These are phyloP conservation scores for Coenobita brevimanus DNA, from an alignment of 1,140 invertebrate species.

Conservation along the genomic window DNA sequence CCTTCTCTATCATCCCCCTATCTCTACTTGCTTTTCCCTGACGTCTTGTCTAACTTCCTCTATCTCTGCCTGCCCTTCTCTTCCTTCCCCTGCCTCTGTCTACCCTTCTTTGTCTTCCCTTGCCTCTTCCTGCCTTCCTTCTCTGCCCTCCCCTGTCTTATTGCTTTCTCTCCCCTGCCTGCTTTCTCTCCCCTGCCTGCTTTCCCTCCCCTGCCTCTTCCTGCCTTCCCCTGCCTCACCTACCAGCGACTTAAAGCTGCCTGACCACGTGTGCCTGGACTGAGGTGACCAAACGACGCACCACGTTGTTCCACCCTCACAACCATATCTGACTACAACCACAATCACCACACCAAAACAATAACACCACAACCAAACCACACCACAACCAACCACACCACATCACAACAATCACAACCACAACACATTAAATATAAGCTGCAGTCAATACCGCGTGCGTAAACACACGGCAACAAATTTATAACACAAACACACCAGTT, in stretches of 20 bases:
- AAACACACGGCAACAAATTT: no score
- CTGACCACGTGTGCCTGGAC: no score
- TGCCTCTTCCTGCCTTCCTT: background rate
- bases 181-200: background rate
- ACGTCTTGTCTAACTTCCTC: background rate
- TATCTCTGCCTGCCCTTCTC: conserved; percentile 14
- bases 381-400: no score
- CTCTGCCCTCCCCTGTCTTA: background rate
- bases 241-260: background rate
- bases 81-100: conserved; percentile 10
- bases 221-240: background rate
- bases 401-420: no score
- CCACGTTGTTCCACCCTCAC: no score
- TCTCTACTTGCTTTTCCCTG: background rate
- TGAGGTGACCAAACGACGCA: no score
- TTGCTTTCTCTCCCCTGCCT: conserved; percentile 4
- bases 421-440: no score
- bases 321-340: no score
- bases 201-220: background rate
- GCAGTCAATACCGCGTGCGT: no score
- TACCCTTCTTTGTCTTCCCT: background rate
- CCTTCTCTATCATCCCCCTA: background rate
- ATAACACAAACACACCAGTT: no score
- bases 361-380: no score
- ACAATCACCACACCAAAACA: no score